Percentiles rank a stretch among this genome's conserved stretches.
phyloP scores from a whole-genome alignment of 2,888 invertebrate genomes.

The Tetragnatha montana region DNA sequence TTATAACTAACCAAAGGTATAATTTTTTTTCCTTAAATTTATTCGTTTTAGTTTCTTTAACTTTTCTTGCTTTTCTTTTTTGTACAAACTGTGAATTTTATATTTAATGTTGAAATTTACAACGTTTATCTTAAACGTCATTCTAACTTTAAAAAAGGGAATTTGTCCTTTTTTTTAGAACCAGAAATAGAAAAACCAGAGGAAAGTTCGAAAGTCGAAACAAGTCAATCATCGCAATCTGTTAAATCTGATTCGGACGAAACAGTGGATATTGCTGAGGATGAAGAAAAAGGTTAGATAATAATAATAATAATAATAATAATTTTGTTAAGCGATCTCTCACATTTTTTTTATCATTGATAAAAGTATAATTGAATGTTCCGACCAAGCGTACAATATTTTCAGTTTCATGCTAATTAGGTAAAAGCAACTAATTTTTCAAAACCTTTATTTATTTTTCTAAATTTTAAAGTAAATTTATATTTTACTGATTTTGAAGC shows the following conservation, averaged over 20 bases:
- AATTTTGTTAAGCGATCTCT: too few species aligned
- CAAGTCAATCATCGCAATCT: conserved; percentile 32
- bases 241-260: conserved; percentile 26
- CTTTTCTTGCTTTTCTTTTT: neutral
- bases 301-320: too few species aligned
- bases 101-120: neutral
- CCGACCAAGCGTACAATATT: too few species aligned
- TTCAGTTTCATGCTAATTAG: too few species aligned
- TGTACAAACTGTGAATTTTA: neutral
- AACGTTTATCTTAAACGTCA: neutral
- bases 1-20: too few species aligned
- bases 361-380: too few species aligned
- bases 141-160: neutral
- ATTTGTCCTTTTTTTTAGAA: conserved; percentile 7
- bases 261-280: neutral
- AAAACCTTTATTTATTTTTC: too few species aligned
- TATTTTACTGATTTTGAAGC: too few species aligned
- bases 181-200: neutral
- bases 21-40: too few species aligned
- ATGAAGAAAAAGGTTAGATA: conserved; percentile 9
- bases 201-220: conserved; percentile 29
- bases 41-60: neutral
- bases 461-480: too few species aligned
- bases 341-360: too few species aligned
- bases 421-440: too few species aligned